phyloP scores from a whole-genome alignment of 2,113 vertebrate species.

The Limanda limanda region DNA sequence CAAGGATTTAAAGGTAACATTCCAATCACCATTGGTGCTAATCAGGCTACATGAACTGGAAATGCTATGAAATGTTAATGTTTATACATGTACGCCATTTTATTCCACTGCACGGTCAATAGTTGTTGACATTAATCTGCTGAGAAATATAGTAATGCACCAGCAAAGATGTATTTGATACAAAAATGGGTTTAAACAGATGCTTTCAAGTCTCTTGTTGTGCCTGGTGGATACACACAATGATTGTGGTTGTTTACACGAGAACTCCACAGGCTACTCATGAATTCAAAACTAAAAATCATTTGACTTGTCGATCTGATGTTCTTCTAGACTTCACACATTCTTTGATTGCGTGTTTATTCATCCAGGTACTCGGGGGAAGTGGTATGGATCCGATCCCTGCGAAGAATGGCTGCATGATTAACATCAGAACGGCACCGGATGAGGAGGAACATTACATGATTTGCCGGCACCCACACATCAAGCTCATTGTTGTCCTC shows the following conservation, averaged over 20 bases:
- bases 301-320: neutral
- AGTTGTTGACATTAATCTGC: too few relatives aligned
- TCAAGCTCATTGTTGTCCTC: neutral
- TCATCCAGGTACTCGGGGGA: neutral
- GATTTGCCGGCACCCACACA: neutral
- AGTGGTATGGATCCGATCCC: neutral
- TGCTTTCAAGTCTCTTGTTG: neutral
- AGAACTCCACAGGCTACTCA: neutral
- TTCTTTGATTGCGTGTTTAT: neutral
- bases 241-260: neutral
- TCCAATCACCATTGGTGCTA: too few relatives aligned
- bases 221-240: neutral
- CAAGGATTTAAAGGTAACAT: too few relatives aligned
- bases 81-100: too few relatives aligned
- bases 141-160: neutral
- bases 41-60: too few relatives aligned
- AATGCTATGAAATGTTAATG: too few relatives aligned
- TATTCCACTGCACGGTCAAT: too few relatives aligned
- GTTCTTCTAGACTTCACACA: neutral
- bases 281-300: constrained; percentile 15
- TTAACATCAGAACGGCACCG: neutral
- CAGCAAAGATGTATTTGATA: neutral
- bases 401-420: neutral
- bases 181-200: neutral
- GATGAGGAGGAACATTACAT: constrained; percentile 9